A percentile compares a stretch with the other conserved stretches of the same genome.
Evolutionary conservation across 2,888 invertebrate genomes (phyloP).

Genomic region (Pseudococcus longispinus): DNA sequence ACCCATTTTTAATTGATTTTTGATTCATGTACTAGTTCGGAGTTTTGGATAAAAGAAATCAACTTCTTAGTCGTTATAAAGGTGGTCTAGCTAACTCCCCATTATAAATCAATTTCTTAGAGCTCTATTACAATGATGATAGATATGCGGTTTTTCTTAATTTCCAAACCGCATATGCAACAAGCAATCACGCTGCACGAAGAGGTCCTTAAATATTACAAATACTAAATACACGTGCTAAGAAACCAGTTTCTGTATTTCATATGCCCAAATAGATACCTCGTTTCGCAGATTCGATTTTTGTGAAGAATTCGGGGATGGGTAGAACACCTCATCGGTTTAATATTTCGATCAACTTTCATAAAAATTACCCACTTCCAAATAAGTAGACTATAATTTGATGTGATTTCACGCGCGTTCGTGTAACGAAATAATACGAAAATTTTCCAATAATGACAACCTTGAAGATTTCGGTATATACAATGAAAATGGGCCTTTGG

Average conservation of each 20-base stretch:
- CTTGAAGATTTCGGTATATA: background rate
- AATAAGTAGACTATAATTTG: background rate
- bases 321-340: background rate
- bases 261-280: background rate
- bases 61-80: no score
- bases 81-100: no score
- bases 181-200: background rate
- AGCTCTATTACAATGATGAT: no score
- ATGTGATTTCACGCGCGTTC: background rate
- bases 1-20: no score
- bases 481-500: conserved; percentile 4
- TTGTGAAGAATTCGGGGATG: background rate
- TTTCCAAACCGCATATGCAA: background rate
- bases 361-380: background rate
- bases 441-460: conserved; percentile 3
- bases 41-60: no score
- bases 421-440: background rate
- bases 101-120: no score
- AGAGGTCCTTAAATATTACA: background rate
- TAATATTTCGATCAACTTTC: background rate
- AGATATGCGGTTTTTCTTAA: background rate
- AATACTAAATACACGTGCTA: background rate
- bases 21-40: no score
- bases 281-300: background rate
- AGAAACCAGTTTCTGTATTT: background rate